Percentiles rank a stretch among this genome's conserved stretches.
phyloP scores from a whole-genome alignment of 2,797 vertebrate genomes.

The Danio albolineatus region DNA sequence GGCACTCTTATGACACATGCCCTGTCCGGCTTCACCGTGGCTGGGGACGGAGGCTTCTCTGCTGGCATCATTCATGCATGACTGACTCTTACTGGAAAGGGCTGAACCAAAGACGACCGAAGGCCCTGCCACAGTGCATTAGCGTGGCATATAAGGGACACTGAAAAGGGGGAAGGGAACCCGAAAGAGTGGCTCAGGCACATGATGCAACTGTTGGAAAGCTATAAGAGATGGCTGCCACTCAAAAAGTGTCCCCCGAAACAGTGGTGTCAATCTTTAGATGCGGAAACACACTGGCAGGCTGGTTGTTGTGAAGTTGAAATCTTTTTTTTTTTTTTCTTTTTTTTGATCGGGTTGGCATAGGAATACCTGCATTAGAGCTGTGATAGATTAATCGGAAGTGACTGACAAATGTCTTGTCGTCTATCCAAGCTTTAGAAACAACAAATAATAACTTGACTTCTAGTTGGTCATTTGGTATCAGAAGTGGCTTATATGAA shows the following conservation, averaged over 20 bases:
- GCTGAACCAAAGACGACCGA: conserved; percentile 48
- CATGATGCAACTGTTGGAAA: conserved; percentile 38
- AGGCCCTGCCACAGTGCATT: conserved; percentile 67
- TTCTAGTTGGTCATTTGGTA: no score
- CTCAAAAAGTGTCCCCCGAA: conserved; percentile 56
- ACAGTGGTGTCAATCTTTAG: conserved; percentile 34
- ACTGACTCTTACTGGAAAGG: conserved; percentile 45
- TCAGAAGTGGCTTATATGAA: no score
- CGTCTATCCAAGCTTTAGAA: no score
- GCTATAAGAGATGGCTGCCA: conserved; percentile 64
- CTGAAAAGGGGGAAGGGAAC: conserved; percentile 44
- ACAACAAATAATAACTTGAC: no score
- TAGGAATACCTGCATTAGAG: conserved; percentile 50
- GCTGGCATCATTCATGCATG: conserved; percentile 56
- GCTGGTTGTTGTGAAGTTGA: conserved; percentile 57
- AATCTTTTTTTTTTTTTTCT: conserved; percentile 43
- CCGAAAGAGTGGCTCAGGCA: conserved; percentile 42
- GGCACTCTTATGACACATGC: conserved; percentile 73
- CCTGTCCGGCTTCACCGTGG: conserved; percentile 63
- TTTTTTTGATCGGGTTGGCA: conserved; percentile 60
- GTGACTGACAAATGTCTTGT: background rate
- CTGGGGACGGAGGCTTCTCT: conserved; percentile 54
- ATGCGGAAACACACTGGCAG: conserved; percentile 48
- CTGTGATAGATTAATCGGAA: conserved; percentile 57
- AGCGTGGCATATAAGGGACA: conserved; percentile 62